phyloP scores from a whole-genome alignment of 2,797 vertebrate species.

The Remorina albescens region DNA sequence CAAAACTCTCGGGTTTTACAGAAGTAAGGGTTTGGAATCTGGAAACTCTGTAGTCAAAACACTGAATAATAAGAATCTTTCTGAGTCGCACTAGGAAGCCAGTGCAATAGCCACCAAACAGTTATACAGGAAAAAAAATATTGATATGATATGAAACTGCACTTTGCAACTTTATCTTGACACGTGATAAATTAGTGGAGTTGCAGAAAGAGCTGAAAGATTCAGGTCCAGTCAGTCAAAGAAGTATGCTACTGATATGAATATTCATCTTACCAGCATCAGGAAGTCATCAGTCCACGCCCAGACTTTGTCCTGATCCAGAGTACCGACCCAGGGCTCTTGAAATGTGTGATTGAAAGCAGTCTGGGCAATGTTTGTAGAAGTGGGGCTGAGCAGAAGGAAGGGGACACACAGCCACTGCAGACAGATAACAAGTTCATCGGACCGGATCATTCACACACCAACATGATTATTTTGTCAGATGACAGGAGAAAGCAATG shows the following conservation, averaged over 20 bases:
- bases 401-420: conserved; percentile 83
- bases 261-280: conserved; percentile 68
- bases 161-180: too few relatives aligned
- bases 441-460: not conserved
- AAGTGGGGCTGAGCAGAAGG: conserved; percentile 75
- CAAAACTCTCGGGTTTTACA: too few relatives aligned
- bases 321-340: conserved; percentile 81
- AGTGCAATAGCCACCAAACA: too few relatives aligned
- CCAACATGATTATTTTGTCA: not conserved
- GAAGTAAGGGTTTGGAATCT: not conserved
- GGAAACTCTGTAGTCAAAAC: too few relatives aligned
- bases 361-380: conserved; percentile 76
- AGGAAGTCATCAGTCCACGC: conserved; percentile 83
- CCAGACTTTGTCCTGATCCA: conserved; percentile 70
- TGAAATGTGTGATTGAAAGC: conserved; percentile 78
- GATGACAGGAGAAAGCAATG: too few relatives aligned
- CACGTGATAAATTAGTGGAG: too few relatives aligned
- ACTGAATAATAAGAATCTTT: too few relatives aligned
- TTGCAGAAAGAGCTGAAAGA: too few relatives aligned
- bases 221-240: not conserved
- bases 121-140: too few relatives aligned
- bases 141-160: too few relatives aligned
- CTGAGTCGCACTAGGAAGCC: too few relatives aligned
- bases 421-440: conserved; percentile 12
- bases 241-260: not conserved